These are phyloP conservation scores for Stenopsyche tienmushanensis DNA, from an alignment of 1,140 invertebrate genomes.

Conservation along the genomic window DNA sequence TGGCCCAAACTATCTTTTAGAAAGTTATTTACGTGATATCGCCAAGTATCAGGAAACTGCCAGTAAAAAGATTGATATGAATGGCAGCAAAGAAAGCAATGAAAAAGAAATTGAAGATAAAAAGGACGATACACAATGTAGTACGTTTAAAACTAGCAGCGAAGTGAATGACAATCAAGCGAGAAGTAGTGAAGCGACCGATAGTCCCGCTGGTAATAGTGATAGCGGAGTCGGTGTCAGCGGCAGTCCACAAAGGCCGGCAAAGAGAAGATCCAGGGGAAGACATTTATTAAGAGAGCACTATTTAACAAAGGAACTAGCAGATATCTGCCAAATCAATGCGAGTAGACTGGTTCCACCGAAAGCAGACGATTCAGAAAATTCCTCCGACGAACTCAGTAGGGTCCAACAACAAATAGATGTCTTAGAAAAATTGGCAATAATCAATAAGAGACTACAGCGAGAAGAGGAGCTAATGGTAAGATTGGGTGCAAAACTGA, in stretches of 20 bases:
- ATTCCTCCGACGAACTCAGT: conserved; percentile 53
- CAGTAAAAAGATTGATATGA: conserved; percentile 24
- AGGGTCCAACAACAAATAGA: conserved; percentile 62
- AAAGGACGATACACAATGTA: conserved; percentile 1
- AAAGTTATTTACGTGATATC: conserved; percentile 67
- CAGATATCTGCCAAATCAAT: conserved; percentile 55
- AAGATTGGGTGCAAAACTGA: conserved; percentile 64
- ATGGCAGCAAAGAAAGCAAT: conserved; percentile 12
- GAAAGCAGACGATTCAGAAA: conserved; percentile 56
- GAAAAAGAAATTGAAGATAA: conserved; percentile 18
- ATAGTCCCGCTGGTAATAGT: conserved; percentile 57
- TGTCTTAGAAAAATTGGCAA: conserved; percentile 68
- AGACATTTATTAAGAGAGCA: conserved; percentile 55
- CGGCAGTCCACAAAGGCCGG: conserved; percentile 53
- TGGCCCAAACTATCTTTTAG: conserved; percentile 78
- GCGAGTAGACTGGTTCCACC: conserved; percentile 54
- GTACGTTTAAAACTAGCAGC: conserved; percentile 40
- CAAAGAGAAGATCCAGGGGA: conserved; percentile 55
- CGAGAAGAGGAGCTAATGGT: conserved; percentile 69
- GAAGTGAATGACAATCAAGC: conserved; percentile 55
- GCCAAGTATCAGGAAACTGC: conserved; percentile 44
- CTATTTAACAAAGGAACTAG: conserved; percentile 56
- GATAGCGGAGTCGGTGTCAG: conserved; percentile 60
- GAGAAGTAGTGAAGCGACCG: conserved; percentile 52
- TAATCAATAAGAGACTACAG: conserved; percentile 69